Evolutionary conservation across 2,888 invertebrate genomes (phyloP), one percentile per base, ranked within the genome.

Genomic region (Microctonus brassicae): DNA sequence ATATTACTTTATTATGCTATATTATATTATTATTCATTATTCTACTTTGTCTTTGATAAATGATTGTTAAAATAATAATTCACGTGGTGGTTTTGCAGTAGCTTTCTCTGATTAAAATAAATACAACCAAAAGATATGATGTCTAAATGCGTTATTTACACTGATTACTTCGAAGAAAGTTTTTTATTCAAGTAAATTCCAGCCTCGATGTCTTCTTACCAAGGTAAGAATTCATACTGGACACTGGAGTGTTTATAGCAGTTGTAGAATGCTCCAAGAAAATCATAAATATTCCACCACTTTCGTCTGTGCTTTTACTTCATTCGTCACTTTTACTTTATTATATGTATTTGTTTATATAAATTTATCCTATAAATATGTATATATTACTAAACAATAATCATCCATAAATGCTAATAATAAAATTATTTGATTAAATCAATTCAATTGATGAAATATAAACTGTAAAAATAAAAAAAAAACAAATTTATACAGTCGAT

Each of bases 121-220:
- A 72, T 58, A 20, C 55, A 62, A 58, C 17, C 42, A 29, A 36
- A 29, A 13, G 29, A 68, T 42, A 42, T 47, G 22, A 34, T 34
- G 64, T 22, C 57, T 70, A 63, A 52, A 62, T 70, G 74, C 69
- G 55, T 66, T n/a, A n/a, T 68, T 72, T 64, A 53, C 53, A 39
- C 52, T 24, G 55, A 57, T 39, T 33, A 61, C 58, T 55, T 17
- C 69, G 75, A 77, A 82, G 85, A 86, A 86, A 86, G 85, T 86
- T 85, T 82, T 81, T 80, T 81, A 78, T 78, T 80, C 73, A 74
- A 70, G 34, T 66, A 69, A 61, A 61, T 70, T 64, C 69, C 57
- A 68, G 53, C 58, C 34, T 29, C 36, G 42, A 47, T 62, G 55
- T 62, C 62, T 34, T 61, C 55, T 61, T 66, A 42, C 70, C 24